Evolutionary conservation across 2,113 vertebrate genomes (phyloP).

Genomic region (Odobenus rosmarus): DNA sequence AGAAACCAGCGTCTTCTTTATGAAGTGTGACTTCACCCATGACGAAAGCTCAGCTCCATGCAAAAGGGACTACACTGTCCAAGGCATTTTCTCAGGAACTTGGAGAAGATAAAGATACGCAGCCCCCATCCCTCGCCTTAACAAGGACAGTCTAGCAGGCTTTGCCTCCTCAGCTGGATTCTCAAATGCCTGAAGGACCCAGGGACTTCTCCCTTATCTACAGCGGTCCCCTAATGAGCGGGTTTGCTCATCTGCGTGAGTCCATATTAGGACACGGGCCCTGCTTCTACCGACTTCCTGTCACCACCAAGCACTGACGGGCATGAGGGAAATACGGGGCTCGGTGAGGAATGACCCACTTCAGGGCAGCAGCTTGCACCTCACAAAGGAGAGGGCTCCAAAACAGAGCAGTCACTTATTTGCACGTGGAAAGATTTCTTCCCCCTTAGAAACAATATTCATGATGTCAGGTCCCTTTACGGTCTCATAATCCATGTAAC

Average conservation of each 20-base stretch:
- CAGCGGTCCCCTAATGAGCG: accelerated
- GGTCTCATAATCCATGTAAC: accelerated
- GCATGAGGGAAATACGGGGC: background rate
- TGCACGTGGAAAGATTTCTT: background rate
- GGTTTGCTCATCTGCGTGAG: background rate
- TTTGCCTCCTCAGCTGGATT: background rate
- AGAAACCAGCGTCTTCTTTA: background rate
- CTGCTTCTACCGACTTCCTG: background rate
- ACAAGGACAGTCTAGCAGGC: accelerated
- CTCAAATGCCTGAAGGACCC: background rate
- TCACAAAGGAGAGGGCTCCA: background rate
- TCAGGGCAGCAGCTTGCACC: accelerated
- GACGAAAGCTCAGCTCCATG: background rate
- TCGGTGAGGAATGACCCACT: accelerated
- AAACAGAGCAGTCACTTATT: accelerated
- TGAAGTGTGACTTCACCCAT: background rate
- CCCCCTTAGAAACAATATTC: background rate
- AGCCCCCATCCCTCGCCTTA: accelerated
- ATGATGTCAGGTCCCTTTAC: background rate
- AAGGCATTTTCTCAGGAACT: background rate
- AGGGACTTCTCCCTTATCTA: background rate
- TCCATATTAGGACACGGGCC: background rate
- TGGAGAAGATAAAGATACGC: accelerated
- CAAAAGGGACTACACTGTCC: too few species aligned
- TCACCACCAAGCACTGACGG: too few species aligned